phyloP scores from a whole-genome alignment of 2,888 invertebrate genomes.

The Amitus sp. region DNA sequence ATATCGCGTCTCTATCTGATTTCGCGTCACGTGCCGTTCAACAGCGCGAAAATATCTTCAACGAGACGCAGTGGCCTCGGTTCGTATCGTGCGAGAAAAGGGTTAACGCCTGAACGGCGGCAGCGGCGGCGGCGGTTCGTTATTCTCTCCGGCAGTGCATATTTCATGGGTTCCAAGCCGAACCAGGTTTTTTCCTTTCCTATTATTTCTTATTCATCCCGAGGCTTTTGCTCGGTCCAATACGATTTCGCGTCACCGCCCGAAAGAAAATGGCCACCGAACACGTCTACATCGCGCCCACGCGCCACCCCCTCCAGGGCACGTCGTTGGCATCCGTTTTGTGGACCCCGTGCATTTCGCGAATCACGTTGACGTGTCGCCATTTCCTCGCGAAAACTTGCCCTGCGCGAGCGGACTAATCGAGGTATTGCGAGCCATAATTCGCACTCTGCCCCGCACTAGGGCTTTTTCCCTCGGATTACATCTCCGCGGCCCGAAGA shows the following conservation, averaged over 20 bases:
- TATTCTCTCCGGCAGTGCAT: conserved; percentile 28
- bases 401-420: conserved; percentile 35
- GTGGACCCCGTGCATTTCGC: conserved; percentile 77
- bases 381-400: conserved; percentile 69
- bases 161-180: conserved; percentile 27
- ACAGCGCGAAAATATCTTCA: conserved; percentile 21
- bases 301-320: conserved; percentile 67
- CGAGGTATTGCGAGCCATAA: conserved; percentile 21
- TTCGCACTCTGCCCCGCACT: no score
- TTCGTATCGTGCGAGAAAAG: conserved; percentile 17
- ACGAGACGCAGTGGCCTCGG: background rate
- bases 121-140: conserved; percentile 30
- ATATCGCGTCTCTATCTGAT: conserved; percentile 6
- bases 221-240: conserved; percentile 55
- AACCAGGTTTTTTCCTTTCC: conserved; percentile 18
- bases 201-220: conserved; percentile 50
- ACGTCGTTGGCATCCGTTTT: conserved; percentile 83
- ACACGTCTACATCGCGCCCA: conserved; percentile 32
- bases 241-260: conserved; percentile 56
- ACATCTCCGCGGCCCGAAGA: no score
- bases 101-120: conserved; percentile 35
- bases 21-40: background rate
- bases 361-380: conserved; percentile 75
- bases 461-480: no score
- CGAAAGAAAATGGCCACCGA: conserved; percentile 62